These are phyloP conservation scores for Linnaemya vulpina DNA, from an alignment of 2,888 invertebrate genomes.

Conservation along the genomic window DNA sequence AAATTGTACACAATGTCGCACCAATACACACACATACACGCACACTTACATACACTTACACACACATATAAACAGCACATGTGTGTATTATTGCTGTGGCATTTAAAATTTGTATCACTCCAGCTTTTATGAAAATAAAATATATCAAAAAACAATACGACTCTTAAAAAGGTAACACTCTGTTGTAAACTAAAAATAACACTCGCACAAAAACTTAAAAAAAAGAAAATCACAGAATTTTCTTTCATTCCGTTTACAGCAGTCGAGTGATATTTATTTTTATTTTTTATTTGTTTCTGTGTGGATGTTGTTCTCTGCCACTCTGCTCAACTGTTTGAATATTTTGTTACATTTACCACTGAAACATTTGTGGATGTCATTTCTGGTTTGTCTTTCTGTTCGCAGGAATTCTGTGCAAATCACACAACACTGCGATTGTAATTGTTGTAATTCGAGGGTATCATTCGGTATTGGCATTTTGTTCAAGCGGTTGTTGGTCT, in stretches of 20 bases:
- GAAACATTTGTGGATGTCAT: constrained; percentile 68
- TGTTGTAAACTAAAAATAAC: constrained; percentile 33
- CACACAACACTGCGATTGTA: constrained; percentile 31
- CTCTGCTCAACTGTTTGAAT: constrained; percentile 27
- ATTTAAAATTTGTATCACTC: not conserved
- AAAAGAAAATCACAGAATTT: not conserved
- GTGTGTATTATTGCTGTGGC: constrained; percentile 52
- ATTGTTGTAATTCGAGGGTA: constrained; percentile 47
- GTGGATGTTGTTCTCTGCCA: constrained; percentile 12
- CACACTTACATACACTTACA: not conserved
- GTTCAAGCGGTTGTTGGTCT: constrained; percentile 34
- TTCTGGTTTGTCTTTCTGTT: constrained; percentile 43
- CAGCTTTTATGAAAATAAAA: not conserved
- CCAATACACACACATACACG: not conserved
- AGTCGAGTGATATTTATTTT: not conserved
- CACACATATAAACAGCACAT: constrained; percentile 30
- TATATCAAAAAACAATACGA: not conserved
- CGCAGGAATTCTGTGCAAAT: constrained; percentile 1
- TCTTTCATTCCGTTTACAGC: not conserved
- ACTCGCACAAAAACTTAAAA: constrained; percentile 3
- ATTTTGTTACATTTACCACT: constrained; percentile 59
- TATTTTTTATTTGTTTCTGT: not conserved
- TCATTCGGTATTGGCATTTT: constrained; percentile 56
- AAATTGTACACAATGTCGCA: not conserved
- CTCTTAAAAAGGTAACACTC: constrained; percentile 20